Percentiles rank a stretch among this genome's conserved stretches.
Conservation (phyloP, 2,797 vertebrate species). For the Poeciliopsis paucimaculata region DNA sequence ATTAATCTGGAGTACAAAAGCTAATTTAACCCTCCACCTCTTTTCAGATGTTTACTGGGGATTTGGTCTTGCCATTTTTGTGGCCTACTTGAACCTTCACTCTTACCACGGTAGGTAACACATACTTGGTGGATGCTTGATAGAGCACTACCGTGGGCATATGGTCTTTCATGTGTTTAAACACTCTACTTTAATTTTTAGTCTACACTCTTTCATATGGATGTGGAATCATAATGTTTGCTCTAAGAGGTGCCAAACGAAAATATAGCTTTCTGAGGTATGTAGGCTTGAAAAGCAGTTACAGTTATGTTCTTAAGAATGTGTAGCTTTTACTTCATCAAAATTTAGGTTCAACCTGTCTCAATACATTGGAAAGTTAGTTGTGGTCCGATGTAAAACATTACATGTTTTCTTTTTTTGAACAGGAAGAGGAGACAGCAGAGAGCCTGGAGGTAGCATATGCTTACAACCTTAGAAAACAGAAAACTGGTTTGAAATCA, state of each 20-base stretch:
- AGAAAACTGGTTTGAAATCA: not conserved
- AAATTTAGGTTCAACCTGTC: not conserved
- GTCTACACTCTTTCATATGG: slow-evolving; percentile 76
- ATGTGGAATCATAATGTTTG: slow-evolving; percentile 68
- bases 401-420: not conserved
- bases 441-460: slow-evolving; percentile 1
- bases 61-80: slow-evolving; percentile 62
- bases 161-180: not conserved
- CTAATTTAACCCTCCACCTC: slow-evolving; percentile 1
- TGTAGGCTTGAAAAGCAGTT: not conserved
- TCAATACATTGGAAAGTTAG: not conserved
- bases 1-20: not conserved
- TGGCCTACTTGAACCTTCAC: slow-evolving; percentile 57
- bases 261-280: slow-evolving; percentile 70
- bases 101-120: slow-evolving; percentile 63
- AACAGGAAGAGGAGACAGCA: slow-evolving; percentile 34
- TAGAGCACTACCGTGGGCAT: not conserved
- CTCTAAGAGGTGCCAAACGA: slow-evolving; percentile 64
- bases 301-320: not conserved
- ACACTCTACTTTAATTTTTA: slow-evolving; percentile 47
- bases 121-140: not conserved
- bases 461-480: not conserved
- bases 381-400: not conserved
- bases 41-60: slow-evolving; percentile 69
- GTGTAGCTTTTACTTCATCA: not conserved